Conservation (phyloP, 1,140 invertebrate species). For the Ruditapes philippinarum region DNA sequence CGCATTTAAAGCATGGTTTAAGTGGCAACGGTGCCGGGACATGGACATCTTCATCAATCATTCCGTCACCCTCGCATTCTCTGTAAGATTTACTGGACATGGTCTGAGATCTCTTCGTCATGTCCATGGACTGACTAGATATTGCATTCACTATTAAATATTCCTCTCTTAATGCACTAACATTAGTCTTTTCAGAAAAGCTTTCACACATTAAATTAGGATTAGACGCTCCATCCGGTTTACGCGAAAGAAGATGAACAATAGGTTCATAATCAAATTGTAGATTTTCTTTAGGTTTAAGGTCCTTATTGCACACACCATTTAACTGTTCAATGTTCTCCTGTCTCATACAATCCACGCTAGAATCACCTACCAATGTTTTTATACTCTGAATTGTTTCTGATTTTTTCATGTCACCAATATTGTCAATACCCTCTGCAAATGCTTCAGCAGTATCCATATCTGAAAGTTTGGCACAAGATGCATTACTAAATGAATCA, state of each 20-base stretch:
- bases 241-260: conserved; percentile 83
- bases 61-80: conserved; percentile 41
- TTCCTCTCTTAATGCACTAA: conserved; percentile 69
- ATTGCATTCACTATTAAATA: conserved; percentile 72
- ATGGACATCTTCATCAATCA: neutral
- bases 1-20: conserved; percentile 70
- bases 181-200: conserved; percentile 66
- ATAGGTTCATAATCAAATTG: conserved; percentile 57
- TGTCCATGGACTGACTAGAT: conserved; percentile 71
- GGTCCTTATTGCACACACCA: conserved; percentile 39
- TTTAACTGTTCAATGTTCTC: conserved; percentile 24
- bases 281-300: neutral
- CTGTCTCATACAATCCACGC: neutral
- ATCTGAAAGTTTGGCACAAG: conserved; percentile 75
- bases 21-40: conserved; percentile 72
- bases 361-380: conserved; percentile 69
- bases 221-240: conserved; percentile 97
- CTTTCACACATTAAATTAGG: conserved; percentile 90
- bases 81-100: conserved; percentile 7
- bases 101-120: conserved; percentile 38
- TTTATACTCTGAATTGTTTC: conserved; percentile 74
- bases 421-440: conserved; percentile 9
- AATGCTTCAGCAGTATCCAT: conserved; percentile 52
- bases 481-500: conserved; percentile 83
- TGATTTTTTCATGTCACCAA: conserved; percentile 64